Percentiles rank a stretch among this genome's conserved stretches.
phyloP scores from a whole-genome alignment of 2,888 invertebrate genomes.

The Ichneumoninae sp. region DNA sequence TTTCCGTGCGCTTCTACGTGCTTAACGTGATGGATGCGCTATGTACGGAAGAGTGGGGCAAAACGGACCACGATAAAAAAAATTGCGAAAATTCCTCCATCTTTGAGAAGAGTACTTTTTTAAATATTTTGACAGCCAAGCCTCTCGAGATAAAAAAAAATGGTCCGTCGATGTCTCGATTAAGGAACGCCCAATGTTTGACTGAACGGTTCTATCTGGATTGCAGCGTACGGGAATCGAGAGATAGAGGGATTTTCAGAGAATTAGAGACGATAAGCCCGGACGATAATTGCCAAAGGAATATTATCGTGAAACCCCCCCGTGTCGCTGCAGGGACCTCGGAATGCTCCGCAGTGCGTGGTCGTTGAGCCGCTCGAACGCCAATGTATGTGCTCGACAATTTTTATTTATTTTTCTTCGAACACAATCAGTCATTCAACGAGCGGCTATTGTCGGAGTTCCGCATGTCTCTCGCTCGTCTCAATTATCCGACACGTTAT shows the following conservation, averaged over 20 bases:
- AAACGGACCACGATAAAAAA: no score
- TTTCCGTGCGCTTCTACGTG: slow-evolving; percentile 29
- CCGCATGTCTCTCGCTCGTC: slow-evolving; percentile 18
- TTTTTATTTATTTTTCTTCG: slow-evolving; percentile 17
- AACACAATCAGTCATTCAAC: slow-evolving; percentile 43
- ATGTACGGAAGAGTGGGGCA: no score
- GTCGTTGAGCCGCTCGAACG: slow-evolving; percentile 2
- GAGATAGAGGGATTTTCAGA: neutral
- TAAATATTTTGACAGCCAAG: no score
- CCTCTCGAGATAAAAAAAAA: no score
- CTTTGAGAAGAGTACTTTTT: no score
- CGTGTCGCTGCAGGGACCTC: neutral
- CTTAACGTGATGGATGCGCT: neutral
- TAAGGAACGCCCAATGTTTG: neutral
- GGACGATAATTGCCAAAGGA: slow-evolving; percentile 1
- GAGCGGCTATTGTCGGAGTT: slow-evolving; percentile 35
- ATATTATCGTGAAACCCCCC: slow-evolving; percentile 11
- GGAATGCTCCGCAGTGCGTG: neutral
- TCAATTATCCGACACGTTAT: slow-evolving; percentile 53
- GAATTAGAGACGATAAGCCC: slow-evolving; percentile 10
- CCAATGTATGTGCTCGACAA: slow-evolving; percentile 14
- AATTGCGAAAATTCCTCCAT: no score
- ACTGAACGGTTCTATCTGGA: slow-evolving; percentile 5
- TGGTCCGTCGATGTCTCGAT: no score
- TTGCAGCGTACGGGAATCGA: neutral